phyloP scores from a whole-genome alignment of 2,113 vertebrate species.

The Cyrtonyx montezumae region DNA sequence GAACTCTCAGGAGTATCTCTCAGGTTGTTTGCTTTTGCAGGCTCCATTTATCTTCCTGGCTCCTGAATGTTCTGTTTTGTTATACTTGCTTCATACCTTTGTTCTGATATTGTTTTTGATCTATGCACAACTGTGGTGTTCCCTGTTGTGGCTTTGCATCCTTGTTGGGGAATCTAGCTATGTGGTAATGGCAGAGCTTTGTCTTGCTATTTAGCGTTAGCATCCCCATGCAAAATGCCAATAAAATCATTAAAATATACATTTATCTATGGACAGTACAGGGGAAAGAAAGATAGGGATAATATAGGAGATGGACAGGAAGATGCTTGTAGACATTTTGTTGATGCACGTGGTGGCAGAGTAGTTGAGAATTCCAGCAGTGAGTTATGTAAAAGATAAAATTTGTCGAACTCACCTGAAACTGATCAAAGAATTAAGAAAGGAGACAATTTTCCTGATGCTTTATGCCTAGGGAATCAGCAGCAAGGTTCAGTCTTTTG shows the following conservation, averaged over 20 bases:
- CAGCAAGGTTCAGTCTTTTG: background rate
- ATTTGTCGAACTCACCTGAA: conserved; percentile 5
- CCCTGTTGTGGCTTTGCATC: background rate
- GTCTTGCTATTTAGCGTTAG: background rate
- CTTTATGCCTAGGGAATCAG: background rate
- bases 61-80: conserved; percentile 11
- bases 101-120: conserved; percentile 47
- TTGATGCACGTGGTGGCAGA: background rate
- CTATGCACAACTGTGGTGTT: background rate
- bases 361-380: background rate
- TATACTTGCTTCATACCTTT: background rate
- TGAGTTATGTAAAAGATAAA: background rate
- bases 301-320: background rate
- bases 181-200: background rate
- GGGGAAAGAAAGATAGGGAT: background rate
- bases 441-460: background rate
- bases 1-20: background rate
- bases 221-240: background rate
- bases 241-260: background rate
- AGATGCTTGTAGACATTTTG: background rate
- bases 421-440: background rate
- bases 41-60: background rate
- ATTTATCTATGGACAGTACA: background rate
- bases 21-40: conserved; percentile 46
- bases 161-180: background rate